Evolutionary conservation across 2,888 invertebrate species (phyloP).

Genomic region (Platycnemis pennipes): DNA sequence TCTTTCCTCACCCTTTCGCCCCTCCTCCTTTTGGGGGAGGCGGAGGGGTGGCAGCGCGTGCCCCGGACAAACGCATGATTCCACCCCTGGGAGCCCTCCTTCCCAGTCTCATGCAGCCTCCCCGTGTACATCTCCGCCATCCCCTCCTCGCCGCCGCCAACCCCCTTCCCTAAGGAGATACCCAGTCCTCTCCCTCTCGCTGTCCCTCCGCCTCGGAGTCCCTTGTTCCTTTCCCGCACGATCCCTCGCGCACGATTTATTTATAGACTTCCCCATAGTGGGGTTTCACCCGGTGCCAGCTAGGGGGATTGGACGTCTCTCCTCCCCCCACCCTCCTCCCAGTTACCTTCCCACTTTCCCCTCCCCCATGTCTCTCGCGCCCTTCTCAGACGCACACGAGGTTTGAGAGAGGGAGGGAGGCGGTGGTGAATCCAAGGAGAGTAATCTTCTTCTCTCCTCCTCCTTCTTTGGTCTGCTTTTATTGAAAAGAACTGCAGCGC

Average conservation of each 20-base stretch:
- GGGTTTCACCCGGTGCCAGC: slow-evolving; percentile 54
- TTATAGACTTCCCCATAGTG: slow-evolving; percentile 58
- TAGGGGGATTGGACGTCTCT: slow-evolving; percentile 55
- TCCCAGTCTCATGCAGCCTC: too few species aligned
- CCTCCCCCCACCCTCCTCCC: not conserved
- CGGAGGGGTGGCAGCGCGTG: slow-evolving; percentile 37
- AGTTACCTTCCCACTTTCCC: not conserved
- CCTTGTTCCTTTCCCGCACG: slow-evolving; percentile 67
- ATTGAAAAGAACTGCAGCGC: not conserved
- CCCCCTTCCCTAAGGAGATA: not conserved
- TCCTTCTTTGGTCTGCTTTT: not conserved
- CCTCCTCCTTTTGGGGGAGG: not conserved
- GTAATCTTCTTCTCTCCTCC: not conserved
- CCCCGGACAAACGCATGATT: slow-evolving; percentile 50
- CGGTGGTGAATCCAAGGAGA: not conserved
- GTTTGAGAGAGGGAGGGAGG: not conserved
- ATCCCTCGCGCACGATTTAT: slow-evolving; percentile 41
- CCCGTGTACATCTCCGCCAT: not conserved
- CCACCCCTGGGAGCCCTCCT: too few species aligned
- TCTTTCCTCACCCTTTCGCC: not conserved
- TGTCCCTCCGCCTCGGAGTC: slow-evolving; percentile 31
- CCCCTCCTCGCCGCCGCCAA: not conserved
- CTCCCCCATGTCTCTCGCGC: not conserved
- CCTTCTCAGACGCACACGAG: not conserved
- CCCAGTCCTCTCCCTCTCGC: not conserved